Base-by-base conservation (phyloP, 2,888 invertebrate species). In the Anagyrus pseudococci region DNA sequence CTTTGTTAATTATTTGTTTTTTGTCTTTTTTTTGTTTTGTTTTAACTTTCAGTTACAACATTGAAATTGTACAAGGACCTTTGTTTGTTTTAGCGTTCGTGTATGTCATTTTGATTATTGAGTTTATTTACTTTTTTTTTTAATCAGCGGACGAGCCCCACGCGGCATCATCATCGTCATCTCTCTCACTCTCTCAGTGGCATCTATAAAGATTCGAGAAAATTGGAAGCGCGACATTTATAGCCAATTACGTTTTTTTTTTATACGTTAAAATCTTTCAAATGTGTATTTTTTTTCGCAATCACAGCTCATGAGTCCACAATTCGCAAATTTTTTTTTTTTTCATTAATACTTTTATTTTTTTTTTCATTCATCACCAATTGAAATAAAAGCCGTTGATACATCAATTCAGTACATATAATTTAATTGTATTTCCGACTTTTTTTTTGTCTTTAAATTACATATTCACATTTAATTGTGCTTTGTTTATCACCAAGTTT, bases 221-320 rank as follows among this genome's bases (percentile, higher is more conserved):
- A 25, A 60, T 44, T 64, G 64, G 64, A 64, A 64, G 64, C 59
- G 64, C 64, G 33, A 52, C 53, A 56, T 23, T 64, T 60, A 53
- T 56, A 56, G 64, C 64, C 64, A 64, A 64, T 64, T n/a, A n/a
- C 33, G 22, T 48, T 60, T 22, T 17, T 29, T 29, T 53, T 37
- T 23, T 26, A 1, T 46, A 47, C n/a, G 17, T 62, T 43, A 23
- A 43, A 19, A 40, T 55, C 57, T 47, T 47, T 60, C 56, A 55
- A 60, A 58, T 61, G 65, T 54, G 58, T 58, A 50, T 58, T 61
- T 56, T 33, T 29, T 29, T 29, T 29, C 10, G 33, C 58, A 23
- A 65, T 65, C 65, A 65, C 65, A 65, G 65, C 52, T 62, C 33
- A 37, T 37, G 53, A 60, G 58, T 62, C 46, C 50, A 62, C 26